phyloP scores from a whole-genome alignment of 1,140 invertebrate species.

The Chymomyza costata region DNA sequence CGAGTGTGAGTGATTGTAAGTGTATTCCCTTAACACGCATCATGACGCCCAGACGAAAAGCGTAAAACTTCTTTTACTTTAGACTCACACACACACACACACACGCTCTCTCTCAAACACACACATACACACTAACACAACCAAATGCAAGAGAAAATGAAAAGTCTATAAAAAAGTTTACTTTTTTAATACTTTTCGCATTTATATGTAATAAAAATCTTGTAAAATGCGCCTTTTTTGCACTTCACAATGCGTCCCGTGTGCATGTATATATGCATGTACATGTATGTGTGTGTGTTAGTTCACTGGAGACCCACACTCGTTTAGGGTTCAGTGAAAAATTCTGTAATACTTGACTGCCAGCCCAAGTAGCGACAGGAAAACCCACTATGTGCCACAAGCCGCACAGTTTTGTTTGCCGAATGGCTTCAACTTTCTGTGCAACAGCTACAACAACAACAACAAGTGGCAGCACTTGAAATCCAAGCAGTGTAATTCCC shows the following conservation, averaged over 20 bases:
- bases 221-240: constrained; percentile 73
- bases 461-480: constrained; percentile 59
- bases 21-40: constrained; percentile 62
- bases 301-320: constrained; percentile 18
- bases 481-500: constrained; percentile 53
- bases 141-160: constrained; percentile 37
- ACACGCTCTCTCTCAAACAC: not conserved
- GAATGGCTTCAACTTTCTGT: constrained; percentile 31
- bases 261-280: not conserved
- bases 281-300: constrained; percentile 9
- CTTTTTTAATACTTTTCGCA: constrained; percentile 71
- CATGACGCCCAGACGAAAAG: constrained; percentile 63
- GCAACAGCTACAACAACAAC: constrained; percentile 20
- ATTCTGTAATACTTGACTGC: constrained; percentile 55
- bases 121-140: not conserved
- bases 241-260: constrained; percentile 50
- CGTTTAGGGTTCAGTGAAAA: constrained; percentile 65
- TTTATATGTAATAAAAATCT: constrained; percentile 73
- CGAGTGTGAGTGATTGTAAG: constrained; percentile 2
- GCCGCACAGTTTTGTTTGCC: not conserved
- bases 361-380: constrained; percentile 25
- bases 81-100: constrained; percentile 6
- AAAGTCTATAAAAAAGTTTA: constrained; percentile 71
- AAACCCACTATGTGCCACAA: constrained; percentile 34
- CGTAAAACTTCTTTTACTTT: constrained; percentile 45